Conservation (phyloP, 2,888 invertebrate genomes). For the Metallyticus violacea region DNA sequence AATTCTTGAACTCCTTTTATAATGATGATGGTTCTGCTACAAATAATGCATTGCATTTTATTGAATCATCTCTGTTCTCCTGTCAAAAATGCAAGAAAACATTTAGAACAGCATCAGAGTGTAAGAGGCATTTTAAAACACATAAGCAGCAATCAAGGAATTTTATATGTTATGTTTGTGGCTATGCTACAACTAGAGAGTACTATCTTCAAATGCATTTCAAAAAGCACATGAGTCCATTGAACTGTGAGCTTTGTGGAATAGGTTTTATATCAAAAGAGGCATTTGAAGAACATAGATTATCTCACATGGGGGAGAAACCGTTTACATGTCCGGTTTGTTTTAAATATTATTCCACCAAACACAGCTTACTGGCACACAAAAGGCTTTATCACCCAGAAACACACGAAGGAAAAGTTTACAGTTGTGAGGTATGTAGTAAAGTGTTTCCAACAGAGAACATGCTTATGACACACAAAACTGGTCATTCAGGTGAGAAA, state of each 20-base stretch:
- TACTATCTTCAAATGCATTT: slow-evolving; percentile 43
- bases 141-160: neutral
- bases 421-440: slow-evolving; percentile 34
- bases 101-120: neutral
- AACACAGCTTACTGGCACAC: slow-evolving; percentile 36
- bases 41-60: neutral
- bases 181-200: slow-evolving; percentile 19
- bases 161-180: slow-evolving; percentile 19
- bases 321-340: slow-evolving; percentile 41
- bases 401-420: neutral
- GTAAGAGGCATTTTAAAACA: neutral
- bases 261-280: slow-evolving; percentile 36
- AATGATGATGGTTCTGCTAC: neutral
- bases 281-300: slow-evolving; percentile 36
- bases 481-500: slow-evolving; percentile 44
- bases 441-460: slow-evolving; percentile 39
- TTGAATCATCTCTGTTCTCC: neutral
- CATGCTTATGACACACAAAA: slow-evolving; percentile 54
- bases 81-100: neutral
- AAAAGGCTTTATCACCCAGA: slow-evolving; percentile 1
- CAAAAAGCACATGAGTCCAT: slow-evolving; percentile 50
- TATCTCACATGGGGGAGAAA: slow-evolving; percentile 30
- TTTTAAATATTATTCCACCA: slow-evolving; percentile 39
- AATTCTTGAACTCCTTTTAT: neutral
- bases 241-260: slow-evolving; percentile 37